Base-by-base conservation (phyloP, 1,140 invertebrate genomes). In the Tetragonula clypearis region DNA sequence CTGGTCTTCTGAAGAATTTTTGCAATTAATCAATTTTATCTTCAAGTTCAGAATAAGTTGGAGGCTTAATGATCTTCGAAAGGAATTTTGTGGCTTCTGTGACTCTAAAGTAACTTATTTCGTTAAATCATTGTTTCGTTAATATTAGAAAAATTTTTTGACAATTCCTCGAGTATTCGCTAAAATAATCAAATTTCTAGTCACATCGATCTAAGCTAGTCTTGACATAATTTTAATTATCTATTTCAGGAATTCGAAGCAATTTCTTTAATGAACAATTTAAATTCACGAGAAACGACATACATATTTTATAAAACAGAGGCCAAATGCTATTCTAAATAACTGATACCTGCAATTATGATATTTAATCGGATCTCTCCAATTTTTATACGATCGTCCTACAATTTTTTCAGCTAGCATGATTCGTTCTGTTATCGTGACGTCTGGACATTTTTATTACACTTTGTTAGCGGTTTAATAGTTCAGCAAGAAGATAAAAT, bases 381-480 rank as follows among this genome's bases (percentile, higher is more conserved):
- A 41, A 17, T 12, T 69, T 41, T 30, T 30, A 68, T 68, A 30
- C 1, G 23, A 77, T 77, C 30, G 6, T 79, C 41, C n/a, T 30
- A 11, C 4, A n/a, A 11, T 79, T 69, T 58, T 68, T 19, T 26
- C 21, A 58, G 60, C 17, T n/a, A 21, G 30, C 53, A 21, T 3
- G n/a, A n/a, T 53, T 30, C 62, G n/a, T 9, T 19, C 60, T 23
- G 55, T 21, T 55, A 15, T 41, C 53, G 3, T 15, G 1, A 17
- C 53, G 35, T 41, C 68, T 9, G 5, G 5, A 21, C 5, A 21
- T 66, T 66, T 65, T 66, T 55, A 75, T 75, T 8, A 21, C 26
- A 19, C 80, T n/a, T 82, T 66, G 58, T 56, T 66, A n/a, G 17
- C n/a, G 58, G 26, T 41, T 75, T 66, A 66, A 75, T 56, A 82